Evolutionary conservation across 23 tunicate genomes (phyloP).

Genomic region (Trididemnum miniatum): DNA sequence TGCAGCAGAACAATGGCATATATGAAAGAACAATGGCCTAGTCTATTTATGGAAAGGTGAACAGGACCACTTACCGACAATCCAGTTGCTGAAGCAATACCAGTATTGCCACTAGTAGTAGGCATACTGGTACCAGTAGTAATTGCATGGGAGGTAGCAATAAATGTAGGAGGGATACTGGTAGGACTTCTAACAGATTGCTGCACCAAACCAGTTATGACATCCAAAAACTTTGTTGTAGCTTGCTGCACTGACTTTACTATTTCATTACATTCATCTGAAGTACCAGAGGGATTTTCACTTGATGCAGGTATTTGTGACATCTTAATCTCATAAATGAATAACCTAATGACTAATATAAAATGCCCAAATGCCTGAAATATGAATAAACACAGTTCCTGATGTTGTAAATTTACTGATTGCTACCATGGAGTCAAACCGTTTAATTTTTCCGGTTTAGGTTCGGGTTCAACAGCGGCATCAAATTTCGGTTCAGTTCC

Average conservation of each 20-base stretch:
- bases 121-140: too few species aligned
- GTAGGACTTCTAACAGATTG: neutral
- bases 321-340: neutral
- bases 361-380: neutral
- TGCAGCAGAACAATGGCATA: neutral
- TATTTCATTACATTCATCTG: neutral
- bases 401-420: neutral
- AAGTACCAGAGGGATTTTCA: neutral
- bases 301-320: neutral
- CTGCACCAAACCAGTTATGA: neutral
- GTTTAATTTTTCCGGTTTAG: too few species aligned
- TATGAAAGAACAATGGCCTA: neutral
- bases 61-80: neutral
- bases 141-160: neutral
- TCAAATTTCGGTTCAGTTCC: too few species aligned
- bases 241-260: neutral
- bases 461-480: too few species aligned
- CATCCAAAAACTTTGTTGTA: neutral
- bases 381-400: neutral
- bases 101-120: neutral
- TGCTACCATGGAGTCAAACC: too few species aligned
- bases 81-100: neutral
- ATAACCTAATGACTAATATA: too few species aligned
- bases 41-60: neutral
- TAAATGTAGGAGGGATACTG: neutral